phyloP scores from a whole-genome alignment of 2,797 vertebrate genomes.

The Anisognathus igniventris region DNA sequence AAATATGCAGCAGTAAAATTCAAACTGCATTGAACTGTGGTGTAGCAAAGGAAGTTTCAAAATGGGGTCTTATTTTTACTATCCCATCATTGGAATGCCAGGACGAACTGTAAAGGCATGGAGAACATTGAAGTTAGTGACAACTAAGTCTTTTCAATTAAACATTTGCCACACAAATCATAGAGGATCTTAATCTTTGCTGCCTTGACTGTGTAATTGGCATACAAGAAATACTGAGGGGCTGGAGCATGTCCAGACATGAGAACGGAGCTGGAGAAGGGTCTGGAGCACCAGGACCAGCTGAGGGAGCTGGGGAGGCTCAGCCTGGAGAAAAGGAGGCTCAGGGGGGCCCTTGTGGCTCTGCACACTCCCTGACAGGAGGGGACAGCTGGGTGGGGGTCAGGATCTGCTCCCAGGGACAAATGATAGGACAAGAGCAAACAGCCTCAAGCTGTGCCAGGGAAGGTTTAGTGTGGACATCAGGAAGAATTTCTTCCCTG shows the following conservation, averaged over 20 bases:
- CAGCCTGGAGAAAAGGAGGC: neutral
- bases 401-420: neutral
- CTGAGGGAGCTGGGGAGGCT: neutral
- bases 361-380: neutral
- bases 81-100: neutral
- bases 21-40: neutral
- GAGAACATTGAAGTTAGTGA: neutral
- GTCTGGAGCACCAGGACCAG: neutral
- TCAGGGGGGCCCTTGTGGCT: neutral
- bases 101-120: neutral
- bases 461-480: neutral
- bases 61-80: neutral
- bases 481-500: neutral
- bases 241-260: neutral
- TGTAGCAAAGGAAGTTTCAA: neutral
- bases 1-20: neutral
- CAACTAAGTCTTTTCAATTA: neutral
- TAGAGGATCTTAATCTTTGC: neutral
- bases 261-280: neutral
- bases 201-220: neutral
- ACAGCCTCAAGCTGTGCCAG: neutral
- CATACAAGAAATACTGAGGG: neutral
- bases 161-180: neutral
- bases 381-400: rapidly evolving
- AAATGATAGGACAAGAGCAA: neutral